These are phyloP conservation scores for Acrobasis suavella DNA, from an alignment of 2,888 invertebrate genomes.

Conservation along the genomic window DNA sequence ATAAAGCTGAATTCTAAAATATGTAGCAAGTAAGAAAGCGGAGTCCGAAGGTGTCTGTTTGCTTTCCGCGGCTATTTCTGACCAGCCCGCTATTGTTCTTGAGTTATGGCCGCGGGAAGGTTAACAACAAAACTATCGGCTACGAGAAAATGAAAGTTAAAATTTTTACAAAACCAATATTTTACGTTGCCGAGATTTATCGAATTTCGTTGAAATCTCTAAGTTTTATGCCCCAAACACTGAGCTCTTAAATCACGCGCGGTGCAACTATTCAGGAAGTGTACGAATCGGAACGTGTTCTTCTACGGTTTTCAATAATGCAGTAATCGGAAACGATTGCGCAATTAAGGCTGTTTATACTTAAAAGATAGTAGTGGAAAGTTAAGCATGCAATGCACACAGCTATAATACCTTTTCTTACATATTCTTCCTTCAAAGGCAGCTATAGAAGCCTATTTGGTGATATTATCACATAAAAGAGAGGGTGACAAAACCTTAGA, in stretches of 20 bases:
- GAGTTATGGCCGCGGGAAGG: slow-evolving; percentile 66
- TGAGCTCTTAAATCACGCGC: slow-evolving; percentile 15
- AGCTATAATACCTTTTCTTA: too few relatives aligned
- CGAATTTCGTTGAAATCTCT: slow-evolving; percentile 36
- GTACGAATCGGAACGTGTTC: not conserved
- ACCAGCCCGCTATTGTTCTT: slow-evolving; percentile 65
- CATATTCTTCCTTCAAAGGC: too few relatives aligned
- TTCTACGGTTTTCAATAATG: not conserved
- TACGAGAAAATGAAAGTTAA: slow-evolving; percentile 51
- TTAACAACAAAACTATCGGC: slow-evolving; percentile 61
- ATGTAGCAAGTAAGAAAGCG: slow-evolving; percentile 40
- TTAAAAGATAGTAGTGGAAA: too few relatives aligned
- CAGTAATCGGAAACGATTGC: not conserved
- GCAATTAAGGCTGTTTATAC: too few relatives aligned
- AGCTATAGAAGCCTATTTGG: too few relatives aligned
- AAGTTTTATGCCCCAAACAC: slow-evolving; percentile 19
- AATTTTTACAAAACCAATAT: slow-evolving; percentile 52
- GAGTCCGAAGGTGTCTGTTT: slow-evolving; percentile 59
- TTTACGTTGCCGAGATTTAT: slow-evolving; percentile 50
- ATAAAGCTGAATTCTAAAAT: not conserved
- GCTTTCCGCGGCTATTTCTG: slow-evolving; percentile 72
- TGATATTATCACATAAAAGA: too few relatives aligned
- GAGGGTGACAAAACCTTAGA: too few relatives aligned
- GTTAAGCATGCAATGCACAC: too few relatives aligned
- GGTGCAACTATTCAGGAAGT: slow-evolving; percentile 1